These are phyloP conservation scores for Pardosa pseudoannulata DNA, from an alignment of 2,888 invertebrate genomes.

Conservation along the genomic window DNA sequence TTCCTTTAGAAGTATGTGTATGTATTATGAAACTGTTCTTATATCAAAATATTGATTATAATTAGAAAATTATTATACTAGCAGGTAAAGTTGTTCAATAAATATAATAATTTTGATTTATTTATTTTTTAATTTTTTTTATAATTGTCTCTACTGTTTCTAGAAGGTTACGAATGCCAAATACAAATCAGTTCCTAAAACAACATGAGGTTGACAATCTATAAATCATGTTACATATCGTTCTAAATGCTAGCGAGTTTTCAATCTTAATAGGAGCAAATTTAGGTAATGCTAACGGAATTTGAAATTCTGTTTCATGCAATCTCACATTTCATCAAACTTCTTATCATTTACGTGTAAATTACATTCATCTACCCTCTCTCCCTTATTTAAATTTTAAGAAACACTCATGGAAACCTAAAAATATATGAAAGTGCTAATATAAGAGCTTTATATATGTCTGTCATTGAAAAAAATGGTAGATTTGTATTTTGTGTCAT, in stretches of 20 bases:
- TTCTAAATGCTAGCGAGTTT: slow-evolving; percentile 18
- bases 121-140: neutral
- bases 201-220: slow-evolving; percentile 10
- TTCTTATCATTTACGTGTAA: no score
- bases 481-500: no score
- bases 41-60: neutral
- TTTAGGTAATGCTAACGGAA: neutral
- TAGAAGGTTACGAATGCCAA: slow-evolving; percentile 16
- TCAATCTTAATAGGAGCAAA: neutral
- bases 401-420: no score
- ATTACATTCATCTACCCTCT: no score
- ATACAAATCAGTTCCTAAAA: slow-evolving; percentile 26
- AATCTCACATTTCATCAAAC: no score
- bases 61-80: neutral
- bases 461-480: no score
- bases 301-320: no score
- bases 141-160: neutral
- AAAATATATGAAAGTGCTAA: no score
- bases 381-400: no score
- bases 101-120: no score
- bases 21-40: slow-evolving; percentile 6
- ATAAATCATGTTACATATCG: slow-evolving; percentile 11
- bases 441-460: no score
- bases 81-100: neutral
- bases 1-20: neutral